Conservation (phyloP, 2,888 invertebrate genomes). For the Tridacna crocea region DNA sequence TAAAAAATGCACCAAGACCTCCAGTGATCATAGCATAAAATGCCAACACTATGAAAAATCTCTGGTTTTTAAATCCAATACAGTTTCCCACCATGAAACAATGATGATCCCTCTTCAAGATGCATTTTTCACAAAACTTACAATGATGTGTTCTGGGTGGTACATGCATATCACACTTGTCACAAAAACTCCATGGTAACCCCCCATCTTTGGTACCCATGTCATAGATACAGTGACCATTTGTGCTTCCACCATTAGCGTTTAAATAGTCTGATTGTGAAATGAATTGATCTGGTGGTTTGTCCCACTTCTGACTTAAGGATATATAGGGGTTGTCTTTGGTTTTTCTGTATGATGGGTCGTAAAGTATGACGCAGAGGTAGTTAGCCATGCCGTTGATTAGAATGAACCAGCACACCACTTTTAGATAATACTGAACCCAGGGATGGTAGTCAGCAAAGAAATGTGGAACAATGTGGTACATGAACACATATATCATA, state of each 20-base stretch:
- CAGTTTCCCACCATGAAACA: constrained; percentile 78
- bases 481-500: constrained; percentile 67
- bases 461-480: constrained; percentile 66
- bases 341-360: constrained; percentile 54
- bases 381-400: constrained; percentile 71
- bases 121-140: constrained; percentile 74
- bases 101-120: constrained; percentile 81
- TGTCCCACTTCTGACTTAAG: constrained; percentile 38
- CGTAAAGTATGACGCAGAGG: constrained; percentile 70
- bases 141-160: constrained; percentile 79
- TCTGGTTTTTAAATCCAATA: constrained; percentile 77
- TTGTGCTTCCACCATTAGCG: constrained; percentile 21
- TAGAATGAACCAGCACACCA: constrained; percentile 64
- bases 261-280: constrained; percentile 46
- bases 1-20: constrained; percentile 62
- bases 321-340: constrained; percentile 57
- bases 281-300: constrained; percentile 58
- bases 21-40: constrained; percentile 68
- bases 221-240: constrained; percentile 55
- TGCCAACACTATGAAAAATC: constrained; percentile 74
- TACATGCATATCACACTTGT: constrained; percentile 64
- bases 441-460: constrained; percentile 66
- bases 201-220: constrained; percentile 62
- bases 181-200: constrained; percentile 71
- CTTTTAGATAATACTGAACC: constrained; percentile 71